Evolutionary conservation across 2,888 invertebrate species (phyloP).

Genomic region (Spodoptera exigua): DNA sequence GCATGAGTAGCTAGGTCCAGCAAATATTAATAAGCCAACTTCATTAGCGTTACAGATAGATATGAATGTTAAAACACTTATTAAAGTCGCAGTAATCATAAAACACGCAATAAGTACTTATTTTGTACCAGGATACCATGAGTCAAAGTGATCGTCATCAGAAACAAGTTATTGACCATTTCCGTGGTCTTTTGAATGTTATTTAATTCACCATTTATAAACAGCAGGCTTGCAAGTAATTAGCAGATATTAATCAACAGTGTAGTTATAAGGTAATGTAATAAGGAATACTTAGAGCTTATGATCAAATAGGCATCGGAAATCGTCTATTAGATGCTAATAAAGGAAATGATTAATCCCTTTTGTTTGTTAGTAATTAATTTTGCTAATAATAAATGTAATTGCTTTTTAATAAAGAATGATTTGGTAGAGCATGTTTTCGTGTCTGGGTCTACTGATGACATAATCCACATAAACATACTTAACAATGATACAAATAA

Average conservation of each 20-base stretch:
- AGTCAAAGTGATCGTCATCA: slow-evolving; percentile 31
- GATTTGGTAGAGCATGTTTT: slow-evolving; percentile 4
- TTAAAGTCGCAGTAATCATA: slow-evolving; percentile 21
- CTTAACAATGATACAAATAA: neutral
- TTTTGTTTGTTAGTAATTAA: neutral
- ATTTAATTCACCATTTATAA: slow-evolving; percentile 27
- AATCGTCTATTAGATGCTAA: neutral
- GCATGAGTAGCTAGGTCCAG: too few relatives aligned
- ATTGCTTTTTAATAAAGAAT: neutral
- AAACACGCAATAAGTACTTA: slow-evolving; percentile 1
- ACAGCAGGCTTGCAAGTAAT: slow-evolving; percentile 13
- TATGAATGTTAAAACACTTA: too few relatives aligned
- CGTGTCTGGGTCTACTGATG: neutral
- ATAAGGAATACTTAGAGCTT: slow-evolving; percentile 24
- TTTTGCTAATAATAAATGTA: neutral
- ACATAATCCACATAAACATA: slow-evolving; percentile 1
- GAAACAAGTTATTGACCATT: slow-evolving; percentile 27
- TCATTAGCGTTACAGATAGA: too few relatives aligned
- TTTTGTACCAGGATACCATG: slow-evolving; percentile 20
- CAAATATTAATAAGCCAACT: too few relatives aligned
- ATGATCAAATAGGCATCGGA: neutral
- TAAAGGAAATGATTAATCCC: slow-evolving; percentile 2
- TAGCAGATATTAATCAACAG: slow-evolving; percentile 17
- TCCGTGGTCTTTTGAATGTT: slow-evolving; percentile 35
- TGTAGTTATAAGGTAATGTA: slow-evolving; percentile 4